Base-by-base conservation (phyloP, 2,113 vertebrate species). In the Amphiprion ocellaris region DNA sequence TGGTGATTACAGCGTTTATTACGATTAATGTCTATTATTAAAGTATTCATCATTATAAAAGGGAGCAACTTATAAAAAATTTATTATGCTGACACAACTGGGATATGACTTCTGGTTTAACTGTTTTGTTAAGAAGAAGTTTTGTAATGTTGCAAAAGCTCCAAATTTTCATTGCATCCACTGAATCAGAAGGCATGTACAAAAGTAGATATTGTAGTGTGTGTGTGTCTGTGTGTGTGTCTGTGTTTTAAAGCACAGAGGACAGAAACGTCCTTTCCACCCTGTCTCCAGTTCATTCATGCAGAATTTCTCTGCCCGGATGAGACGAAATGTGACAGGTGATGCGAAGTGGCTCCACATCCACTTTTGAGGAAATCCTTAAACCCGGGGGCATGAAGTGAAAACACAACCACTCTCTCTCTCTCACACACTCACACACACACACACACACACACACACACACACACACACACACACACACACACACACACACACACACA, bases 301-400 rank as follows among this genome's bases (percentile, higher is more conserved):
- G 56, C 60, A 53, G 65, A 74, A 74, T 77, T 77, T 83, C 71
- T 79, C 59, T 55, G 56, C 4, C 69, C 64, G 71, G 75, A 87
- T 79, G 78, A 88, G 87, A 85, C 1, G 23, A 71, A 56, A 82
- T 77, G 80, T 83, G 86, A 90, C 90, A 85, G 77, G 68, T 84
- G 86, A 92, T 69, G 72, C 24, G 19, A 81, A 84, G 83, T 80
- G 81, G 67, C 86, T 89, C 81, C 79, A 87, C 58, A 84, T 88
- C 56, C 74, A 81, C 76, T 85, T 86, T 79, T 76, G 67, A 87
- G 87, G 50, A 76, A 88, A 79, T 77, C 50, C 79, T 81, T 50
- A 41, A 66, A 59, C 82, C 83, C 54, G 23, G 7, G 64, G 73
- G 73, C 77, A 55, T 12, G 21, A 63, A 86, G 69, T 69, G 53